Evolutionary conservation across 2,113 vertebrate species (phyloP), one percentile per base, ranked within the genome.

Genomic region (Nothobranchius furzeri): DNA sequence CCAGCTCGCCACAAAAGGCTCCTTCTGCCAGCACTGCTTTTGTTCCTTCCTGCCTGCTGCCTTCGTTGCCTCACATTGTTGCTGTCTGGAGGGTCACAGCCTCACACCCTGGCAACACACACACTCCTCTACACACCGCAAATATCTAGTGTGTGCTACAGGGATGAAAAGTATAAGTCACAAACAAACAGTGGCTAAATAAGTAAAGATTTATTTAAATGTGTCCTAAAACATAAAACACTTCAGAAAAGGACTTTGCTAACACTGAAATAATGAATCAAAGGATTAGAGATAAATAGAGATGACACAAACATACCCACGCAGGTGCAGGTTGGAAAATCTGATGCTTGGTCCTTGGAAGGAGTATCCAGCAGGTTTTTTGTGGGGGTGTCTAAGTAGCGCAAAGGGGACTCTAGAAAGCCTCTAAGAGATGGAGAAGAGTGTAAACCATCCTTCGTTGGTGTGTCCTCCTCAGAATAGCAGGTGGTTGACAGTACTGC

Each of bases 401-500:
- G 95, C 13, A 99, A 83, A 0, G 98, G 98, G 0, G 97, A 99
- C 73, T 99, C 96, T 79, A 99, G 82, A 66, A 99, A 99, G 58
- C 95, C 96, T 73, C 92, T 95, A 55, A 99, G 94, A 57, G 96
- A 96, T 0, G 98, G 97, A 0, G 93, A 94, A 60, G 93, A 91
- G 2, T 96, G 94, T 49, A 94, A 90, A 51, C 93, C 89, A 0
- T 94, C 93, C 92, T 98, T 98, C 35, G 95, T 96, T 35, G 98
- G 96, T 0, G 96, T 98, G 83, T 93, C 91, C 13, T 95, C 91
- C 2, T 83, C 87, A 6, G 84, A 95, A 81, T 93, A 95, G 88
- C 94, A 95, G 74, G 95, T 97, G 79, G 98, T 98, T 2, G 97
- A 98, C n/a, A 99, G 92, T 79, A 99, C 95, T 2, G 96, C 94